Base-by-base conservation (phyloP, 2,113 vertebrate genomes). In the Acrocephalus arundinaceus region DNA sequence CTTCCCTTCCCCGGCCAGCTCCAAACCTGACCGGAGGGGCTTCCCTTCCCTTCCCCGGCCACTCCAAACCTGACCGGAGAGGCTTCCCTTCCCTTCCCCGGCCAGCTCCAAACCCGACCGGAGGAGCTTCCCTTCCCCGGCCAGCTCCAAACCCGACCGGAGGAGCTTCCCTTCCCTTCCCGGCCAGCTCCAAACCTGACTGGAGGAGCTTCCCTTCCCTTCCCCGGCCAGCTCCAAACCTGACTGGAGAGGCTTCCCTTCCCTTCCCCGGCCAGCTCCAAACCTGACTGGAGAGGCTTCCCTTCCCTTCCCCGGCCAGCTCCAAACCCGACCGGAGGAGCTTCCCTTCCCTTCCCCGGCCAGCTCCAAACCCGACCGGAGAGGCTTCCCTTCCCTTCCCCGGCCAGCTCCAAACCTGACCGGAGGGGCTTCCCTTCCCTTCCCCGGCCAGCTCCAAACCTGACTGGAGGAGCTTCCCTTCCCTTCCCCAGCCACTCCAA, bases 241-340 rank as follows among this genome's bases (percentile, higher is more conserved):
- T 8, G 37, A 39, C 37, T 8, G 37, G 37, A 39, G 37, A 8
- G 1, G 0, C 2, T 24, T 7, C 13, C 15, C 0, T 16, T 6
- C 46, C 46, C 11, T 46, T 21, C 20, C 20, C 46, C 20, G 37
- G 37, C 37, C 37, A 39, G n/a, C 37, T 39, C 37, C 51, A 25
- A 0, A 12, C 9, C 28, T 7, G 62, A 0, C 7, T 7, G 3
- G 7, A 9, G 11, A 30, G 28, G 22, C 8, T 62, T 30, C 25
- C 19, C 46, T 11, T 48, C 52, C 52, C 27, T 54, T 18, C 10
- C 8, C 10, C 3, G 11, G 9, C 37, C 37, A 39, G 9, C 37
- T 39, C 37, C 49, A 24, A 0, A 15, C 10, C 27, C 11, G 61
- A 0, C 7, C 15, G 3, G 7, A 15, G 11, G 49, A 7, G 45